phyloP scores from a whole-genome alignment of 2,113 vertebrate species.

The Tetrao urogallus region DNA sequence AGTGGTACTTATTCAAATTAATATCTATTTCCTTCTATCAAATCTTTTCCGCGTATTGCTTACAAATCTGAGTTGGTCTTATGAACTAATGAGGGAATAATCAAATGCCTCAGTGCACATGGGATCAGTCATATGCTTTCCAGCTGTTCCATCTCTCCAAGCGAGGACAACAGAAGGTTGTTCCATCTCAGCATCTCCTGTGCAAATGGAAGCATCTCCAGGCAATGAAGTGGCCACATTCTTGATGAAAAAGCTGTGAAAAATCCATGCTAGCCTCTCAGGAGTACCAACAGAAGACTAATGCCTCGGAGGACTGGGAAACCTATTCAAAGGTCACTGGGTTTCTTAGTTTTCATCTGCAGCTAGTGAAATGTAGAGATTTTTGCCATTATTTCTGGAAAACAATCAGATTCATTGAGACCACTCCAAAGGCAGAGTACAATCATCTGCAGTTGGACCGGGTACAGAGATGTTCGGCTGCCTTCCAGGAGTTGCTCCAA shows the following conservation, averaged over 20 bases:
- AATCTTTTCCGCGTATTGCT: not conserved
- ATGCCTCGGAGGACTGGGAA: not conserved
- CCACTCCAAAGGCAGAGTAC: not conserved
- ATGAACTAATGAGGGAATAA: not conserved
- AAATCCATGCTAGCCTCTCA: not conserved
- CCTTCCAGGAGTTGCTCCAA: constrained; percentile 30
- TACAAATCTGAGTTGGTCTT: not conserved
- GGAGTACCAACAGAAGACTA: not conserved
- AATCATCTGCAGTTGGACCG: not conserved
- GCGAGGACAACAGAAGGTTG: not conserved
- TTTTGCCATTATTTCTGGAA: constrained; percentile 1
- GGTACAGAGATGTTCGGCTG: not conserved
- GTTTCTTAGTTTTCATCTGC: not conserved
- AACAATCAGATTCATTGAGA: not conserved
- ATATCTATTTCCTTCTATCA: not conserved
- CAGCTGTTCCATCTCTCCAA: not conserved
- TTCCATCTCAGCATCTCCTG: not conserved
- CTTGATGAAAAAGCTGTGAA: not conserved
- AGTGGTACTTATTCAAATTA: not conserved
- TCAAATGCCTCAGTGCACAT: not conserved
- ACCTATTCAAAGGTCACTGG: not conserved
- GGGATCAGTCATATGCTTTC: not conserved
- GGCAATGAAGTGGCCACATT: not conserved
- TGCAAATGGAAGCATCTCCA: not conserved
- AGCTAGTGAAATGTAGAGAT: not conserved